Percentiles rank a stretch among this genome's conserved stretches.
Evolutionary conservation across 2,113 vertebrate species (phyloP).

Genomic region (Antechinus stuartii): DNA sequence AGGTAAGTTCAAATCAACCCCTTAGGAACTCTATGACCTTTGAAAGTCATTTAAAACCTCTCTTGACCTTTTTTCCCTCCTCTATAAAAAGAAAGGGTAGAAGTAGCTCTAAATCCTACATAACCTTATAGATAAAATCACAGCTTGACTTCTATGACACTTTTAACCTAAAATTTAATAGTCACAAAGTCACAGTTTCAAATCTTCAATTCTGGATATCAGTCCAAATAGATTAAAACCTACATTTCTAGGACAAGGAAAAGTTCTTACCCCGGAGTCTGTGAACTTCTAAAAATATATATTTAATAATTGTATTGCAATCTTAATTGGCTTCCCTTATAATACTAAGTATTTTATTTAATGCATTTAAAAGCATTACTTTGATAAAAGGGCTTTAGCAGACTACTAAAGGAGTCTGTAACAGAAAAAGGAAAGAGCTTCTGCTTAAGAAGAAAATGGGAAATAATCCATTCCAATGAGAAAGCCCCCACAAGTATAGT

Average conservation of each 20-base stretch:
- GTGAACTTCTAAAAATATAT: not conserved
- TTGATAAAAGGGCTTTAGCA: not conserved
- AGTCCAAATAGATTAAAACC: conserved; percentile 41
- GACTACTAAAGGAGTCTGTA: not conserved
- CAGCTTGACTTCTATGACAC: not conserved
- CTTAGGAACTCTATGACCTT: not conserved
- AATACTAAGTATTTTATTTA: not conserved
- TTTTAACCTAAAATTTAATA: conserved; percentile 32
- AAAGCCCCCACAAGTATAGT: not conserved
- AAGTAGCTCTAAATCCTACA: not conserved
- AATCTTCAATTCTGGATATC: conserved; percentile 13
- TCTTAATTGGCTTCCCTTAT: not conserved
- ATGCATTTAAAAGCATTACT: not conserved
- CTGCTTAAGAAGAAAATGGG: conserved; percentile 18
- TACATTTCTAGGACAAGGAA: not conserved
- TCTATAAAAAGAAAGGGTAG: not conserved
- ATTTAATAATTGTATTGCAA: not conserved
- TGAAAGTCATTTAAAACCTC: not conserved
- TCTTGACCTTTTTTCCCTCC: not conserved
- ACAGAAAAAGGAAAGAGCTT: not conserved
- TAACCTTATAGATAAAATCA: conserved; percentile 1
- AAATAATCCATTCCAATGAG: not conserved
- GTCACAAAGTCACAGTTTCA: conserved; percentile 16
- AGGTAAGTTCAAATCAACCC: not conserved
- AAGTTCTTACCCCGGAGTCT: not conserved